phyloP scores from a whole-genome alignment of 2,888 invertebrate species.

The Agrochola circellaris region DNA sequence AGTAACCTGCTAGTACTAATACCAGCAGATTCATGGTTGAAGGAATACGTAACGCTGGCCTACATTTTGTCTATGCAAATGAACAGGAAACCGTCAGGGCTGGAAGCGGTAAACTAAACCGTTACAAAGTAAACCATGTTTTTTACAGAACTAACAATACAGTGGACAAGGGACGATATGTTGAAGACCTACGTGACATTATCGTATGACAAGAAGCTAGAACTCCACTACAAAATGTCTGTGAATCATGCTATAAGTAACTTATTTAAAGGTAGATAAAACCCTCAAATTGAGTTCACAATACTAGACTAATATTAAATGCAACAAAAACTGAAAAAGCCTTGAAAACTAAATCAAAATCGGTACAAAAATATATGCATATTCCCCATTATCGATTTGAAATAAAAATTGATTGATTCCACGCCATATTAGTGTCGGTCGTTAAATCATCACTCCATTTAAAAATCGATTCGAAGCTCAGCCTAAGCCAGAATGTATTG shows the following conservation, averaged over 20 bases:
- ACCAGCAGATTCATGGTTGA: slow-evolving; percentile 65
- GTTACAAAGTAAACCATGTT: slow-evolving; percentile 67
- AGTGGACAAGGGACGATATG: slow-evolving; percentile 36
- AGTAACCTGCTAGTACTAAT: slow-evolving; percentile 45
- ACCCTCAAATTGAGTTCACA: neutral
- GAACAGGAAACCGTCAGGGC: slow-evolving; percentile 74
- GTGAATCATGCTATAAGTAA: neutral
- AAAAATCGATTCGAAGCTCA: slow-evolving; percentile 15
- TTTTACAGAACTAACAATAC: slow-evolving; percentile 56
- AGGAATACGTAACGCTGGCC: slow-evolving; percentile 72
- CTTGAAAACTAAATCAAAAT: slow-evolving; percentile 31
- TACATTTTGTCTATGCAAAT: slow-evolving; percentile 79
- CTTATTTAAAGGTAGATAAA: neutral
- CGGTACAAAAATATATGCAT: slow-evolving; percentile 27
- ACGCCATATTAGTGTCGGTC: slow-evolving; percentile 37
- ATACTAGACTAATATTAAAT: neutral
- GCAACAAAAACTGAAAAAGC: slow-evolving; percentile 24
- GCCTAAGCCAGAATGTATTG: slow-evolving; percentile 23
- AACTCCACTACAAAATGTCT: neutral
- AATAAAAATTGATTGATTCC: slow-evolving; percentile 49
- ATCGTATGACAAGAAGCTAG: slow-evolving; percentile 23
- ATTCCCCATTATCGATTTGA: slow-evolving; percentile 20
- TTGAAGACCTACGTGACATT: slow-evolving; percentile 44
- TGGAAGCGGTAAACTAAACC: slow-evolving; percentile 68
- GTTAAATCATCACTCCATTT: slow-evolving; percentile 38